phyloP scores from a whole-genome alignment of 2,888 invertebrate genomes.

The Cepaea hortensis region DNA sequence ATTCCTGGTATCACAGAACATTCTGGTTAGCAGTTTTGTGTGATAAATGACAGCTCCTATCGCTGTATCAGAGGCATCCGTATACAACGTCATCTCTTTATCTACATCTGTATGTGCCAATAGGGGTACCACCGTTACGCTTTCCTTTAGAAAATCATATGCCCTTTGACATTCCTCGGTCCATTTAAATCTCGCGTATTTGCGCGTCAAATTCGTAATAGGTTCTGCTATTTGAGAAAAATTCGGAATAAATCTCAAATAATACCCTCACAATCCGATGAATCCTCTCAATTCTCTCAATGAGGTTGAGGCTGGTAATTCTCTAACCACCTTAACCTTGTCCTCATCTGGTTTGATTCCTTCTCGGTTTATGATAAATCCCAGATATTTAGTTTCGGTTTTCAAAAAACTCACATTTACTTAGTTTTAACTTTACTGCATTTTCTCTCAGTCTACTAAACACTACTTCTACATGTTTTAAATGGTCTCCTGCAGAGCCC shows the following conservation, averaged over 20 bases:
- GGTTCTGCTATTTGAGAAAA: too few relatives aligned
- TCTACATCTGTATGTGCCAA: background rate
- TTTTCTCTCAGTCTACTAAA: too few relatives aligned
- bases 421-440: too few relatives aligned
- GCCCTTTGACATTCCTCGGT: background rate
- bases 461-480: background rate
- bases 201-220: background rate
- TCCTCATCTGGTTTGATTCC: too few relatives aligned
- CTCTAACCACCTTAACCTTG: too few relatives aligned
- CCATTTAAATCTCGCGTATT: background rate
- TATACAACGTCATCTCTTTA: background rate
- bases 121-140: background rate
- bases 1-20: background rate
- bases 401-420: too few relatives aligned
- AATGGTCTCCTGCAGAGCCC: background rate
- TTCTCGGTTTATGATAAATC: too few relatives aligned
- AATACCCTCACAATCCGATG: too few relatives aligned
- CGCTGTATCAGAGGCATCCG: background rate
- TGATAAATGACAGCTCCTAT: background rate
- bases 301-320: too few relatives aligned
- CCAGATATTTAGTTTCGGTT: too few relatives aligned
- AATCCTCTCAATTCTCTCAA: too few relatives aligned
- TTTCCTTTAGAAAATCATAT: background rate
- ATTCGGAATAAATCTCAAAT: too few relatives aligned
- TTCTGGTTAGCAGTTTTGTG: background rate